Conservation (phyloP, 1,140 invertebrate species). For the Aethina tumida region DNA sequence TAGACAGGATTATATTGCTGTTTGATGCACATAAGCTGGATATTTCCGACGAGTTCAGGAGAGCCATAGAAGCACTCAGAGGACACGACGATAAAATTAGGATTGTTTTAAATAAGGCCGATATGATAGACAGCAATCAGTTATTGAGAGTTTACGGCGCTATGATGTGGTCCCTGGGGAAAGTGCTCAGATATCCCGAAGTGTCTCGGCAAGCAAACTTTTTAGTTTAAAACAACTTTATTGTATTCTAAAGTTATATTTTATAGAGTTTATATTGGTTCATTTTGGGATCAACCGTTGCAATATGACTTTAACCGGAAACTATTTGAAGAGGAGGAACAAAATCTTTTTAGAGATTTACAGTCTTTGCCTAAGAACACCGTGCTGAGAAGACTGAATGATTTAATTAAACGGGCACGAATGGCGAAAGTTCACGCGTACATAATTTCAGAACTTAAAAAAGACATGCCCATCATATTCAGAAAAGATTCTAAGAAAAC, state of each 20-base stretch:
- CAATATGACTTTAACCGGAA: constrained; percentile 46
- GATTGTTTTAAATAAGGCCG: constrained; percentile 67
- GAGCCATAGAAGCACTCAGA: constrained; percentile 51
- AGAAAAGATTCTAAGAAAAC: constrained; percentile 76
- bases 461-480: constrained; percentile 51
- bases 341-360: constrained; percentile 65
- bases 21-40: constrained; percentile 71
- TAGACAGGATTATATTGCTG: constrained; percentile 61
- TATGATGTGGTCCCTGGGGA: constrained; percentile 76
- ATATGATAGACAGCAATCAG: constrained; percentile 65
- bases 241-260: too few relatives aligned
- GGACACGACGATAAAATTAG: constrained; percentile 63
- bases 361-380: constrained; percentile 65
- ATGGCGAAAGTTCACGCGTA: constrained; percentile 77
- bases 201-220: too few relatives aligned
- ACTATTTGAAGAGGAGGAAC: constrained; percentile 66
- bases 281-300: constrained; percentile 69
- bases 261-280: constrained; percentile 70
- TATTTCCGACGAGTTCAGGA: constrained; percentile 62
- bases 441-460: constrained; percentile 63
- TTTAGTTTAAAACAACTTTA: too few relatives aligned
- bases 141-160: constrained; percentile 69
- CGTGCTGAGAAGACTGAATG: constrained; percentile 67
- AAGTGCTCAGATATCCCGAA: constrained; percentile 65
- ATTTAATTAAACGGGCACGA: constrained; percentile 67